Evolutionary conservation across 2,113 vertebrate species (phyloP), one percentile per base, ranked within the genome.

Genomic region (Rhegmatorhina hoffmannsi): DNA sequence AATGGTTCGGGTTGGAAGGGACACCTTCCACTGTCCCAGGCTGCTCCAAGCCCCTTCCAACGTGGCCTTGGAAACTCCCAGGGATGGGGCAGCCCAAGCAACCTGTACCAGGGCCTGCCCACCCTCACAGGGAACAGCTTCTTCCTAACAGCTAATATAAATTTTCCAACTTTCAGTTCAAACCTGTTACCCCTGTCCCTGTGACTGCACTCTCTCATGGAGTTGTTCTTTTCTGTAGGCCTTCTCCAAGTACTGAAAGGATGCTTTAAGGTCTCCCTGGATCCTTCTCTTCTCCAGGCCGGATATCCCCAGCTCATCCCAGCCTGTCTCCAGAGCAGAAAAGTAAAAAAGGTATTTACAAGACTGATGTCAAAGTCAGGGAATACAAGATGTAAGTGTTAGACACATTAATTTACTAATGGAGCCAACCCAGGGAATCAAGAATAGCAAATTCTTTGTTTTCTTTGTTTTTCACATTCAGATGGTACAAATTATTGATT

Each of bases 401-500:
- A 58, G 4, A 13, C 11, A 46, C 2, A 4, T 38, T 44, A 7
- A 24, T 73, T 59, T 59, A 34, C 7, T 26, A 31, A 8, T n/a
- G 10, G 8, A 43, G 17, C 5, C 87, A 79, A 29, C 4, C 12
- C 7, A 60, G 7, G 1, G 24, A 74, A 34, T 59, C 44, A 34
- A 9, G 31, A 60, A 8, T 14, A 3, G 0, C 23, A 40, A 50
- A 26, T 34, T 44, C 11, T 53, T 73, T 0, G 31, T 63, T 63
- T 55, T 38, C 21, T 23, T 25, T 46, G 2, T 5, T 79, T 75
- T 75, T 59, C 13, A 34, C 4, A 15, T 26, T 26, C 46, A 1
- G 3, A 14, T 64, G 5, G 2, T 14, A 46, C 4, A 46, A 50
- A 60, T 36, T 4, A 46, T 29, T 2, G 1, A 24, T 14, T 70